A percentile compares a stretch with the other conserved stretches of the same genome.
phyloP scores from a whole-genome alignment of 2,888 invertebrate genomes.

The Lutraria lutraria region DNA sequence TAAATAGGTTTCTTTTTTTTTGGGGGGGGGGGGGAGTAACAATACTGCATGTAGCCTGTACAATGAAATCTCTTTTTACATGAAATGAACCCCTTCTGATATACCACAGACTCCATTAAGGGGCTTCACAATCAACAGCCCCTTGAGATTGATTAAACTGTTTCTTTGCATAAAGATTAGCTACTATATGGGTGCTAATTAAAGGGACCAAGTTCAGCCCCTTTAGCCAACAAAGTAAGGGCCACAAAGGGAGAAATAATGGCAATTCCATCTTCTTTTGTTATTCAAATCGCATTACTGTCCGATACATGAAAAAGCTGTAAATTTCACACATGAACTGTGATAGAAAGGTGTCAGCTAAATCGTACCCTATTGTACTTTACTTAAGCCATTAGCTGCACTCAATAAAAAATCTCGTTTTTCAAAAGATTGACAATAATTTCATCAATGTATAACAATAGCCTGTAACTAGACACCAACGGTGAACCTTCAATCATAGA shows the following conservation, averaged over 20 bases:
- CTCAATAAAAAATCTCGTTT: constrained; percentile 63
- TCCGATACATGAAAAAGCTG: constrained; percentile 39
- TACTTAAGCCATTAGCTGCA: constrained; percentile 64
- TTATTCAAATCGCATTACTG: constrained; percentile 44
- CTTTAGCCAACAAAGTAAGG: constrained; percentile 16
- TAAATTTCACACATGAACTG: constrained; percentile 54
- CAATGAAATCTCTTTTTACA: constrained; percentile 11
- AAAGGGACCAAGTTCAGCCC: constrained; percentile 41
- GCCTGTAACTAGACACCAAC: constrained; percentile 36
- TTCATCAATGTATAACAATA: constrained; percentile 53
- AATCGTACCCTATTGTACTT: constrained; percentile 47
- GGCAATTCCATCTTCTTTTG: constrained; percentile 30
- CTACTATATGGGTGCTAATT: constrained; percentile 45
- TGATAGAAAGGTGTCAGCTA: constrained; percentile 41
- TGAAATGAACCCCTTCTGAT: constrained; percentile 25
- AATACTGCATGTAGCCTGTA: not conserved
- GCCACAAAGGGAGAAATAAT: constrained; percentile 20
- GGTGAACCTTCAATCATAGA: constrained; percentile 36
- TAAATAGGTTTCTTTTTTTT: not conserved
- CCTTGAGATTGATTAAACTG: constrained; percentile 54
- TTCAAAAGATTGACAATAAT: constrained; percentile 62
- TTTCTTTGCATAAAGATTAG: constrained; percentile 48
- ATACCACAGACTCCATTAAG: not conserved
- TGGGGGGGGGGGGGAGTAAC: not conserved
- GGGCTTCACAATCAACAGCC: constrained; percentile 16